phyloP scores from a whole-genome alignment of 2,797 vertebrate species.

The Synanceia verrucosa region DNA sequence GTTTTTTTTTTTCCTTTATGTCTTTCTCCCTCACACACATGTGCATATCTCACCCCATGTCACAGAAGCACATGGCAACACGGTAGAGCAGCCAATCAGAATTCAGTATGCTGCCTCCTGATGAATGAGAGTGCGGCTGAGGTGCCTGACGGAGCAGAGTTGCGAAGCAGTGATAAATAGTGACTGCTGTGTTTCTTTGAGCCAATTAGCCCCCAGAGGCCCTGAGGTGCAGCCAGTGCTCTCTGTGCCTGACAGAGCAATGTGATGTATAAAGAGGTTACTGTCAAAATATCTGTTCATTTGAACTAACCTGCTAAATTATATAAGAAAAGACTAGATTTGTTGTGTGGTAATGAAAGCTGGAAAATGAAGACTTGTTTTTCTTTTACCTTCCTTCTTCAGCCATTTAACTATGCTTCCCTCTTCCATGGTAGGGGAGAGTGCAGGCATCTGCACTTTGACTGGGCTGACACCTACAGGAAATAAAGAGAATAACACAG shows the following conservation, averaged over 20 bases:
- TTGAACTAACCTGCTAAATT: background rate
- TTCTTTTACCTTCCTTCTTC: conserved; percentile 93
- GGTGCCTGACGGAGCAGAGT: conserved; percentile 51
- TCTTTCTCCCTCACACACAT: conserved; percentile 23
- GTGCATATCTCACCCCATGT: conserved; percentile 21
- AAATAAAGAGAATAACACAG: conserved; percentile 37
- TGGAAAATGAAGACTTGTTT: background rate
- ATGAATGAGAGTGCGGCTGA: conserved; percentile 54
- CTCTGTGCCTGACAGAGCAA: conserved; percentile 28
- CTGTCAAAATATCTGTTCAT: background rate
- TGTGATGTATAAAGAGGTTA: conserved; percentile 14
- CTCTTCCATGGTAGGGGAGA: conserved; percentile 99
- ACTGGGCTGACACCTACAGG: conserved; percentile 86
- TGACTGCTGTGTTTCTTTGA: conserved; percentile 51
- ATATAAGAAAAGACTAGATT: too few relatives aligned
- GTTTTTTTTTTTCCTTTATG: conserved; percentile 20
- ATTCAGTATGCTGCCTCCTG: conserved; percentile 46
- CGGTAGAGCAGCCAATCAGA: conserved; percentile 61
- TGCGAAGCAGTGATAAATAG: conserved; percentile 71
- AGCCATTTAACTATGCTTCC: conserved; percentile 97
- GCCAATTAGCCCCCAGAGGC: conserved; percentile 64
- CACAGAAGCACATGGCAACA: conserved; percentile 72
- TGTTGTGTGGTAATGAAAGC: too few relatives aligned
- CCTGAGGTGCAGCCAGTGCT: conserved; percentile 41
- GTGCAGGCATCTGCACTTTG: conserved; percentile 94